Conservation (phyloP, 2,888 invertebrate genomes). For the Abrostola tripartita region DNA sequence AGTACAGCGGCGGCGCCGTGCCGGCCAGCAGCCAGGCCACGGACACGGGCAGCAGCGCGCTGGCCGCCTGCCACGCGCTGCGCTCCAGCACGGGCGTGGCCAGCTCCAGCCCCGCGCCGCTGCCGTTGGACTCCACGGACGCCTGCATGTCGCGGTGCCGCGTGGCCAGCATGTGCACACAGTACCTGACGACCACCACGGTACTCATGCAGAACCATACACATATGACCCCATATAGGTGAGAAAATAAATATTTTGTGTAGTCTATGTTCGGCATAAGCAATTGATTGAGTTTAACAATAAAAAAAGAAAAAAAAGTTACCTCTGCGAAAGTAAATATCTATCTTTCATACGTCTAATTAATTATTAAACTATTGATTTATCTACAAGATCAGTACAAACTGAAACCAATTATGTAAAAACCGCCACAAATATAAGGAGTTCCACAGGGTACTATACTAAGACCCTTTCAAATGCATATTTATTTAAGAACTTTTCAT, state of each 20-base stretch:
- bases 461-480: background rate
- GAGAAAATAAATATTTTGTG: too few species aligned
- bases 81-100: conserved; percentile 91
- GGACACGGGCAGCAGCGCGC: conserved; percentile 88
- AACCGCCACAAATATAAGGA: background rate
- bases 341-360: too few species aligned
- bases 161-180: conserved; percentile 85
- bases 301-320: too few species aligned
- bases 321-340: too few species aligned
- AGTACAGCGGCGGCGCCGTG: conserved; percentile 89
- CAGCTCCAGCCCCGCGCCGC: conserved; percentile 89
- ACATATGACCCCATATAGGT: background rate
- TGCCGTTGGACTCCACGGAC: conserved; percentile 59
- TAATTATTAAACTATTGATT: too few species aligned
- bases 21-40: conserved; percentile 92
- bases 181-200: conserved; percentile 66
- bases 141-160: conserved; percentile 87
- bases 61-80: conserved; percentile 68
- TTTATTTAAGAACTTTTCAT: background rate
- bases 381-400: too few species aligned
- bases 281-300: too few species aligned
- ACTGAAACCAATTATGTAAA: too few species aligned
- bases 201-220: background rate
- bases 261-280: too few species aligned
- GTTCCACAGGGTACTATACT: background rate